These are phyloP conservation scores for Eupithecia subfuscata DNA, from an alignment of 2,888 invertebrate species.

Conservation along the genomic window DNA sequence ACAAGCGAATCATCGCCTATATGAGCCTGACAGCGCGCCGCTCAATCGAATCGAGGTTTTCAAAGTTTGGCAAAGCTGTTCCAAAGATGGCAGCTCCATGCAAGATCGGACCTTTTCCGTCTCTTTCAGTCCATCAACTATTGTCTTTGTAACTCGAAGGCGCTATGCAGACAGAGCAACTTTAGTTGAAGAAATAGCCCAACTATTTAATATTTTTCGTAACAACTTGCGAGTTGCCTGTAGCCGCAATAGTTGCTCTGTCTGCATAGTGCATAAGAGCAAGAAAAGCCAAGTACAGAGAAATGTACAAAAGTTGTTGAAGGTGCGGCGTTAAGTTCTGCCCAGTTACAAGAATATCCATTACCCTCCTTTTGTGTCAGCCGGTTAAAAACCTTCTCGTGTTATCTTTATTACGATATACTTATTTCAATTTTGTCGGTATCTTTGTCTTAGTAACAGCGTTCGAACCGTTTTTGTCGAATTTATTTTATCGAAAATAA, in stretches of 20 bases:
- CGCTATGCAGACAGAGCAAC: too few species aligned
- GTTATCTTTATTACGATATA: slow-evolving; percentile 34
- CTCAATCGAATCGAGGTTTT: too few species aligned
- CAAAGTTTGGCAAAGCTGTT: too few species aligned
- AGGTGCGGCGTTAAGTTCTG: not conserved
- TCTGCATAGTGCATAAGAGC: not conserved
- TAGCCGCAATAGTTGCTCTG: too few species aligned
- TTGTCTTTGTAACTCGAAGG: not conserved
- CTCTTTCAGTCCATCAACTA: not conserved
- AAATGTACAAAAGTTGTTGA: not conserved
- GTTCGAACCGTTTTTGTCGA: slow-evolving; percentile 29
- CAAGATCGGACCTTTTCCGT: too few species aligned
- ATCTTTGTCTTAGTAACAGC: slow-evolving; percentile 34
- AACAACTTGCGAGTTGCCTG: too few species aligned
- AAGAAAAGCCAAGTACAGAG: not conserved
- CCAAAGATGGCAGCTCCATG: too few species aligned
- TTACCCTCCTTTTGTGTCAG: slow-evolving; percentile 9
- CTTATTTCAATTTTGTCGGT: slow-evolving; percentile 31
- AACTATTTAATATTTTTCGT: too few species aligned
- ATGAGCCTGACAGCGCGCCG: too few species aligned
- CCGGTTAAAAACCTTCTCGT: slow-evolving; percentile 15
- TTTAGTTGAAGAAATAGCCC: too few species aligned
- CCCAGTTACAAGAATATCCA: slow-evolving; percentile 10
- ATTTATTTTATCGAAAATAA: slow-evolving; percentile 30
- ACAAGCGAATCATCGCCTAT: too few species aligned